A percentile compares a stretch with the other conserved stretches of the same genome.
Conservation (phyloP, 2,797 vertebrate species). For the Arremon brunneinucha region DNA sequence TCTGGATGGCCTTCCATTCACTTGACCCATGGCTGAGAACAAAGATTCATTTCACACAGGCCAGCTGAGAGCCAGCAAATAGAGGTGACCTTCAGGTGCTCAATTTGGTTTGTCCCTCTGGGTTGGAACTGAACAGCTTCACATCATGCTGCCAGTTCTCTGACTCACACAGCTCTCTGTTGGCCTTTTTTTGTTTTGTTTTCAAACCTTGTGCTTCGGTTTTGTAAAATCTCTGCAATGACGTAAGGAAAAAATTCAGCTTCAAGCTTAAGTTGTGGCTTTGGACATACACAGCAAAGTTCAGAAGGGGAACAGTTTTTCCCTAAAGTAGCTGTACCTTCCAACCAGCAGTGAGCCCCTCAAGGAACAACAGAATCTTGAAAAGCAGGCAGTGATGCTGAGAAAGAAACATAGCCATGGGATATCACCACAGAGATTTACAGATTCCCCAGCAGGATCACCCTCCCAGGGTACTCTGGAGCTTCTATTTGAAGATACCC, state of each 20-base stretch:
- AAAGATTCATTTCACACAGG: neutral
- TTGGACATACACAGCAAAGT: neutral
- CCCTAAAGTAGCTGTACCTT: neutral
- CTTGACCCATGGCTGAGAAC: neutral
- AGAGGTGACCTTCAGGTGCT: constrained; percentile 51
- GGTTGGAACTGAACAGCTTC: constrained; percentile 24
- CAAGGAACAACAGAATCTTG: neutral
- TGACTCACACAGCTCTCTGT: constrained; percentile 40
- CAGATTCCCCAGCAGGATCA: neutral
- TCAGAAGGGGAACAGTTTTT: neutral
- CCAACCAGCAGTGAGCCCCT: neutral
- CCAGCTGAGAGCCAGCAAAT: constrained; percentile 1
- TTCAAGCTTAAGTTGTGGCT: neutral
- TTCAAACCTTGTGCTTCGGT: neutral
- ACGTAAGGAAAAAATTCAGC: neutral
- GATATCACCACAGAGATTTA: neutral
- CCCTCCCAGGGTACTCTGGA: neutral
- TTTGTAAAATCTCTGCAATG: constrained; percentile 21
- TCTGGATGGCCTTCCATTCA: neutral
- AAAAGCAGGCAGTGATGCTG: neutral
- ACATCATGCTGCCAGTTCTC: constrained; percentile 34
- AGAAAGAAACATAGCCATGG: neutral
- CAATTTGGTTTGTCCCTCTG: neutral
- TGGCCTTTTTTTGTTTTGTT: neutral
- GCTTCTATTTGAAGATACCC: neutral